These are phyloP conservation scores for Lasioglossum oenotherae DNA, from an alignment of 2,888 invertebrate species.

Conservation along the genomic window DNA sequence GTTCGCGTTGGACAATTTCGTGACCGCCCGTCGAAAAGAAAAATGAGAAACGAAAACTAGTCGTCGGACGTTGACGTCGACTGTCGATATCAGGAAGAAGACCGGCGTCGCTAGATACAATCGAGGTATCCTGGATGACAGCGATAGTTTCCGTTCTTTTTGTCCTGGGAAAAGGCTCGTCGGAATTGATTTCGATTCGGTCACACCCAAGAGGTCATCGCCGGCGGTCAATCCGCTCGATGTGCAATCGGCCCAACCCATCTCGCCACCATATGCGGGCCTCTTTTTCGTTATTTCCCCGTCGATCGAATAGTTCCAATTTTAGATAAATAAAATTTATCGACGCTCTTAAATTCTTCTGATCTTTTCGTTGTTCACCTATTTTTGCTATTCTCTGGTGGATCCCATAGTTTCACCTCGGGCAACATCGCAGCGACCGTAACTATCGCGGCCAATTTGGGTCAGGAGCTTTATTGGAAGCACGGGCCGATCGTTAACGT, in stretches of 20 bases:
- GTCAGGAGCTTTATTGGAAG: slow-evolving; percentile 77
- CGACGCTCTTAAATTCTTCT: too few species aligned
- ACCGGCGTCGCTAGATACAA: slow-evolving; percentile 15
- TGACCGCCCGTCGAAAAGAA: background rate
- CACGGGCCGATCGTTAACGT: slow-evolving; percentile 64
- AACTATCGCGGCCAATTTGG: slow-evolving; percentile 75
- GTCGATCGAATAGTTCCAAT: background rate
- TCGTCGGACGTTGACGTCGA: slow-evolving; percentile 9
- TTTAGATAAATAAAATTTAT: too few species aligned
- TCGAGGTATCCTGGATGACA: background rate
- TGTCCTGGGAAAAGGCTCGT: slow-evolving; percentile 13
- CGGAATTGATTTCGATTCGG: slow-evolving; percentile 69
- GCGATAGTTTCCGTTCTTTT: slow-evolving; percentile 36
- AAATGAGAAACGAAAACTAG: slow-evolving; percentile 33
- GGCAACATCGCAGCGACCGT: slow-evolving; percentile 11
- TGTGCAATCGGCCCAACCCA: slow-evolving; percentile 73
- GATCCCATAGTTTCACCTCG: background rate
- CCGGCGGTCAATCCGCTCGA: slow-evolving; percentile 61
- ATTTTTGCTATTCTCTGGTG: background rate
- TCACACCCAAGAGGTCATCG: slow-evolving; percentile 71
- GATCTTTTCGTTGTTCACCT: too few species aligned
- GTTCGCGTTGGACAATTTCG: background rate
- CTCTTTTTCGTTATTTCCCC: background rate
- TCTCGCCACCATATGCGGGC: background rate
- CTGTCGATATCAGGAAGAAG: slow-evolving; percentile 49